phyloP scores from a whole-genome alignment of 1,140 invertebrate species.

The Neodiprion virginianus region DNA sequence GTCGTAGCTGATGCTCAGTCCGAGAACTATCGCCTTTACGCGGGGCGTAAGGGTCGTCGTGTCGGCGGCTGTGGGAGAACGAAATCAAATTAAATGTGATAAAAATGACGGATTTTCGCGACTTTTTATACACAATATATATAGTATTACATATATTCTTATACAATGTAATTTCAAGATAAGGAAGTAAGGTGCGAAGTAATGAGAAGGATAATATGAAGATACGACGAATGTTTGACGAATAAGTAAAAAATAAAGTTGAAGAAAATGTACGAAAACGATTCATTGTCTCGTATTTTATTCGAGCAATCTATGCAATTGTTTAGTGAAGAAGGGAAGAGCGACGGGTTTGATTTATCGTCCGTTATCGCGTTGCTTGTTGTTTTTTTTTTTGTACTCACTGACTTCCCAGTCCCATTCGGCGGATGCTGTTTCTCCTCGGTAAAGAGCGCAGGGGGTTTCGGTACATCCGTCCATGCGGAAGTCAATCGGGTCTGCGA shows the following conservation, averaged over 20 bases:
- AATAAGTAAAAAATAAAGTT: too few species aligned
- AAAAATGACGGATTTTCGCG: too few species aligned
- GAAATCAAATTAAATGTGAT: neutral
- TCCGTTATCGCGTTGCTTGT: neutral
- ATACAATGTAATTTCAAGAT: too few species aligned
- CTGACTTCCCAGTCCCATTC: constrained; percentile 38
- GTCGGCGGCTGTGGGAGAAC: constrained; percentile 37
- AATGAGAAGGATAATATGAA: too few species aligned
- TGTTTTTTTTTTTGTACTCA: constrained; percentile 31
- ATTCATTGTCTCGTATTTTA: constrained; percentile 9
- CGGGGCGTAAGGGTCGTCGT: constrained; percentile 30
- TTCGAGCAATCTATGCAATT: too few species aligned
- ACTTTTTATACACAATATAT: too few species aligned
- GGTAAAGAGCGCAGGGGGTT: constrained; percentile 33
- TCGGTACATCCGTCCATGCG: constrained; percentile 32
- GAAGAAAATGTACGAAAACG: too few species aligned
- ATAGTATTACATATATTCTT: too few species aligned
- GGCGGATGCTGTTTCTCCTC: constrained; percentile 27
- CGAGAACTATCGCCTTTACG: constrained; percentile 28
- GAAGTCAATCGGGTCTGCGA: constrained; percentile 27
- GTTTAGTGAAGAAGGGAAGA: too few species aligned
- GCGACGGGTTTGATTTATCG: neutral
- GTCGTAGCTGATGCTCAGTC: constrained; percentile 20
- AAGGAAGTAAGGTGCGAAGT: too few species aligned
- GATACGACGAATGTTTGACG: neutral